Evolutionary conservation across 2,113 vertebrate genomes (phyloP).

Genomic region (Nothoprocta pentlandii): DNA sequence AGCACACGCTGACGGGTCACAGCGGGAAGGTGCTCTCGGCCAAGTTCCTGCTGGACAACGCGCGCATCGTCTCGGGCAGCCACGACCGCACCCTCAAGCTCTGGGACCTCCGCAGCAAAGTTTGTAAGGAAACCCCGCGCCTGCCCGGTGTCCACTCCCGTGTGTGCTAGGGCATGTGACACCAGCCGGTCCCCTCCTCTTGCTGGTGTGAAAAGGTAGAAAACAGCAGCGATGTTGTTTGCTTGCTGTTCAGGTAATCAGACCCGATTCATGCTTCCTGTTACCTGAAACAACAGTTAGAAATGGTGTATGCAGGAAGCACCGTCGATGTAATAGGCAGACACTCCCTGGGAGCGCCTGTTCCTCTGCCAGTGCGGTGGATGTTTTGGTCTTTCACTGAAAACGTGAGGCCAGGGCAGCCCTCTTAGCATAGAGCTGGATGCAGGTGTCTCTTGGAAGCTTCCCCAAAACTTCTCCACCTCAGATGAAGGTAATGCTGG

Average conservation of each 20-base stretch:
- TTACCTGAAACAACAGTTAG: neutral
- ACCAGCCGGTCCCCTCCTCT: neutral
- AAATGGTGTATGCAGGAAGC: neutral
- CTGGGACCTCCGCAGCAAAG: slow-evolving; percentile 99
- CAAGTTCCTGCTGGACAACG: slow-evolving; percentile 95
- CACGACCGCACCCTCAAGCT: slow-evolving; percentile 98
- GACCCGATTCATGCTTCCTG: neutral
- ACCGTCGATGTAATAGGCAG: neutral
- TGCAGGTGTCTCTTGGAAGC: neutral
- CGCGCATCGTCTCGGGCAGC: slow-evolving; percentile 96
- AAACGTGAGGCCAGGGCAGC: neutral
- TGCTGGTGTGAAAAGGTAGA: neutral
- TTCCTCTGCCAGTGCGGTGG: neutral
- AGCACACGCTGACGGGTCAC: slow-evolving; percentile 98
- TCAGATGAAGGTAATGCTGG: neutral
- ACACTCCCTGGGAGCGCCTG: neutral
- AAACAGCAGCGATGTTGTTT: neutral
- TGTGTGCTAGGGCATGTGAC: neutral
- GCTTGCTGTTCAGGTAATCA: neutral
- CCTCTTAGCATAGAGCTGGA: neutral
- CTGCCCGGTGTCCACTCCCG: neutral
- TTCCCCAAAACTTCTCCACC: neutral
- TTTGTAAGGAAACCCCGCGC: slow-evolving; percentile 87
- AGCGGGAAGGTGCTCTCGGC: slow-evolving; percentile 96
- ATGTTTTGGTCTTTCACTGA: neutral